phyloP scores from a whole-genome alignment of 2,888 invertebrate genomes.

The Heliconius ethilla region DNA sequence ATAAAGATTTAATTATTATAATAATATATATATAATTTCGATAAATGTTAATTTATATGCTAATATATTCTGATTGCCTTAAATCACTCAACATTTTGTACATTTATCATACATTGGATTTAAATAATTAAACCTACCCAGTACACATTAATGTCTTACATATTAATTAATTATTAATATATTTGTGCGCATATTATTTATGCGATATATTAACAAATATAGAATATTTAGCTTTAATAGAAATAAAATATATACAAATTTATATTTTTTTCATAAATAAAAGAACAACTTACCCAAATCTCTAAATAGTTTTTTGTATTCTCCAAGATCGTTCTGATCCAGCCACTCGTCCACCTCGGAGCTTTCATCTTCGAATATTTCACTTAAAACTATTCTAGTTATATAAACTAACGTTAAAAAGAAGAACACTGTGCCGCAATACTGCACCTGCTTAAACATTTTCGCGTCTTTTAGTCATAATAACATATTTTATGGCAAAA shows the following conservation, averaged over 20 bases:
- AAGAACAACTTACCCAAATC: slow-evolving; percentile 85
- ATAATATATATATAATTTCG: too few species aligned
- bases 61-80: background rate
- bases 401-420: slow-evolving; percentile 67
- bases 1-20: too few species aligned
- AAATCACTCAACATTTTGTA: background rate
- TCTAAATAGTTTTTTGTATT: slow-evolving; percentile 86
- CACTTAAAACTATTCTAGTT: slow-evolving; percentile 64
- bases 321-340: slow-evolving; percentile 86
- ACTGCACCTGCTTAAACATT: slow-evolving; percentile 69
- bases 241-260: too few species aligned
- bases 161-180: background rate
- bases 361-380: slow-evolving; percentile 78
- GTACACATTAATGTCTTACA: background rate
- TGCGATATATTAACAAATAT: too few species aligned
- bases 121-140: background rate
- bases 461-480: slow-evolving; percentile 61
- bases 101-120: background rate
- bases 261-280: background rate
- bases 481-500: slow-evolving; percentile 49
- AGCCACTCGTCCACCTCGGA: slow-evolving; percentile 88
- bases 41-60: background rate
- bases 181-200: background rate
- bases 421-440: slow-evolving; percentile 63
- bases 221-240: too few species aligned